Conservation (phyloP, 2,888 invertebrate genomes). For the Nephrotoma guestfalica region DNA sequence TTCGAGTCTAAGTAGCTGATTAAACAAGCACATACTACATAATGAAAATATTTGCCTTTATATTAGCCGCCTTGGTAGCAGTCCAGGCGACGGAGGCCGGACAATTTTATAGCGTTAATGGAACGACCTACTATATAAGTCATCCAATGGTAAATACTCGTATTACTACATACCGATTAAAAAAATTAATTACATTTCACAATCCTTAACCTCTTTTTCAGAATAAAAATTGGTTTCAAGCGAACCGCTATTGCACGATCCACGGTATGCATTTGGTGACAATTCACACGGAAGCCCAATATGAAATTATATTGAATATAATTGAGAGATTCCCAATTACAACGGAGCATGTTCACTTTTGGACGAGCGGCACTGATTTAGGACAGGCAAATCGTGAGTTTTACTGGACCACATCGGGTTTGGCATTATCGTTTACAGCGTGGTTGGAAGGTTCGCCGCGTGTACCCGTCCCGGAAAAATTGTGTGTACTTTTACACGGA, state of each 20-base stretch:
- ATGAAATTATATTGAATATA: neutral
- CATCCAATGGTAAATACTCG: neutral
- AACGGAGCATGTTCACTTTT: neutral
- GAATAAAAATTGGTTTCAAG: neutral
- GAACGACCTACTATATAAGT: neutral
- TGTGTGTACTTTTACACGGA: neutral
- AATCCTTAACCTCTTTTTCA: neutral
- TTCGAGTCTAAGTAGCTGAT: neutral
- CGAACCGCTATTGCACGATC: neutral
- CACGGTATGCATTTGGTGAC: neutral
- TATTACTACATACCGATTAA: too few species aligned
- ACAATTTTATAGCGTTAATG: neutral
- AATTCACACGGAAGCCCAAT: neutral
- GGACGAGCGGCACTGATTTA: neutral
- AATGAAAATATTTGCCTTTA: neutral
- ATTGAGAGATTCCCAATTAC: neutral
- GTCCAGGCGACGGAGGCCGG: neutral
- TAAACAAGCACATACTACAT: neutral
- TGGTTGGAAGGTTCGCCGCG: neutral
- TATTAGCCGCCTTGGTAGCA: neutral
- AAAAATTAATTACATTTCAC: too few species aligned
- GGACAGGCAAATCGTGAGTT: neutral
- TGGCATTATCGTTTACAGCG: neutral
- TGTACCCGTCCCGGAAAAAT: neutral
- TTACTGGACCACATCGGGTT: neutral